Percentiles rank a stretch among this genome's conserved stretches.
Evolutionary conservation across 2,888 invertebrate species (phyloP).

Genomic region (Nymphalis polychloros): DNA sequence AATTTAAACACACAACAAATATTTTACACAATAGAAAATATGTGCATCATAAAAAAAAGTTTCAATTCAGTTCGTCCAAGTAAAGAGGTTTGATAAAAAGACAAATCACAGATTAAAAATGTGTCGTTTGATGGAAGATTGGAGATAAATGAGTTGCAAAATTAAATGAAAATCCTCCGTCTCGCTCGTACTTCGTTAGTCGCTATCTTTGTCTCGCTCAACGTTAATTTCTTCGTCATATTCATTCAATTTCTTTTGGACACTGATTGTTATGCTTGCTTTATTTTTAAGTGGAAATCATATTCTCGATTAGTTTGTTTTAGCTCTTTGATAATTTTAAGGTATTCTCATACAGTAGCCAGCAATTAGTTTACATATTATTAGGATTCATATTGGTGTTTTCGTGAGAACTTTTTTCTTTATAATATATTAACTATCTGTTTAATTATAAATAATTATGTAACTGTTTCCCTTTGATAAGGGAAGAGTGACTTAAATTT

Average conservation of each 20-base stretch:
- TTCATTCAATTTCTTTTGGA: slow-evolving; percentile 12
- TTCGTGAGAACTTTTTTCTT: too few species aligned
- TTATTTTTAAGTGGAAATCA: slow-evolving; percentile 9
- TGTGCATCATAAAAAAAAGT: background rate
- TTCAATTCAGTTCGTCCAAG: background rate
- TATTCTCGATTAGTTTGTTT: slow-evolving; percentile 3
- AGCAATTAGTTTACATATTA: too few species aligned
- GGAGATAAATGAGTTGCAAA: slow-evolving; percentile 46
- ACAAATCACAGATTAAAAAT: slow-evolving; percentile 34
- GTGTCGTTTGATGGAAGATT: slow-evolving; percentile 45
- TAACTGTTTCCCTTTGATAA: too few species aligned
- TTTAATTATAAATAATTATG: background rate
- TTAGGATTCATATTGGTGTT: too few species aligned
- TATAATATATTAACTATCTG: background rate
- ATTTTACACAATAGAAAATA: background rate
- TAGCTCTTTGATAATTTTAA: background rate
- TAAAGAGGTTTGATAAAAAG: slow-evolving; percentile 34
- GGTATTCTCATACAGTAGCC: background rate
- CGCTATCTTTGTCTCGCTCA: slow-evolving; percentile 2
- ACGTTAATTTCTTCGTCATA: slow-evolving; percentile 16
- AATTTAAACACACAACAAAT: background rate
- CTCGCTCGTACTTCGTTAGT: slow-evolving; percentile 11
- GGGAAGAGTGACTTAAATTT: too few species aligned
- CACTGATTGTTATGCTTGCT: slow-evolving; percentile 12
- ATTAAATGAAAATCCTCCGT: slow-evolving; percentile 41